Base-by-base conservation (phyloP, 1,140 invertebrate species). In the Notospermus geniculatus region DNA sequence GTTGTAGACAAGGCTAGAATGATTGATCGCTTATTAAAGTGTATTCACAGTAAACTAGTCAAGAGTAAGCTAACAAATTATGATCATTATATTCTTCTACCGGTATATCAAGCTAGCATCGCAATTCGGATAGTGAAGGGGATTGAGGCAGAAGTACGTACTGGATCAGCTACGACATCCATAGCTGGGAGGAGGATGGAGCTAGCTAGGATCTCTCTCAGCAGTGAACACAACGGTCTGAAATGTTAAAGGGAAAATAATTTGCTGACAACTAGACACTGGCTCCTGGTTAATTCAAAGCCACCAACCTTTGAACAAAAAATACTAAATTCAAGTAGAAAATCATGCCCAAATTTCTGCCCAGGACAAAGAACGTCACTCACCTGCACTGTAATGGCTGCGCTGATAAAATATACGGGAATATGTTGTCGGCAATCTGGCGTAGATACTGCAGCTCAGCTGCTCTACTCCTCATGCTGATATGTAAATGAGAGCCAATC, bases 141-240 rank as follows among this genome's bases (percentile, higher is more conserved):
- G n/a, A n/a, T n/a, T n/a, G n/a, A n/a, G n/a, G n/a, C n/a, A n/a
- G 19, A 90, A n/a, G n/a, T 81, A 73, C 89, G 88, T 70, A 89
- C 86, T 1, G 91, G 90, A 80, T 92, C 89, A 1, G 89, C 87
- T 59, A 91, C 72, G 19, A 89, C 86, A 79, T 93, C 91, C 69
- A 91, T 87, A 0, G 90, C 81, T 29, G 90, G 89, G 54, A 92
- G 74, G 23, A 94, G 80, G 55, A 93, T 86, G 85, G 89, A 90
- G 30, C 89, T 88, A 29, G 89, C 85, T 63, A 93, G 79, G 67
- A 93, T 86, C 82, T 92, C 90, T 59, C 88, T 76, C 4, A 87
- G 66, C 60, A 88, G 80, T 1, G 84, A 81, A 81, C 82, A 75
- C 13, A 80, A 82, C 71, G 77, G 79, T 59, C 83, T 84, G 62